phyloP scores from a whole-genome alignment of 2,113 vertebrate genomes.

The Heterocephalus glaber region DNA sequence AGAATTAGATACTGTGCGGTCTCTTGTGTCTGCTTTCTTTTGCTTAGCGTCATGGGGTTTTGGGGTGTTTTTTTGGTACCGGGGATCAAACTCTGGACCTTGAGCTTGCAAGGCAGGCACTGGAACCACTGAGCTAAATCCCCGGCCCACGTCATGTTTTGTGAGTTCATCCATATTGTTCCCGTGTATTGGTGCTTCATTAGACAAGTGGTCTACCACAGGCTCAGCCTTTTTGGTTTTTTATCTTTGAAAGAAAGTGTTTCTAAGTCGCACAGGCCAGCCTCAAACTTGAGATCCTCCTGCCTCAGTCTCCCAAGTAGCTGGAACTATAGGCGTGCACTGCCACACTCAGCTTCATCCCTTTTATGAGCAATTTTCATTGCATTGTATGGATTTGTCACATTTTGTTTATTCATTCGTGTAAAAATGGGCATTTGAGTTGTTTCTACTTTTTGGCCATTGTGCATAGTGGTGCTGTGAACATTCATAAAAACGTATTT shows the following conservation, averaged over 20 bases:
- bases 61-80: too few relatives aligned
- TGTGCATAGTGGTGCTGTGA: neutral
- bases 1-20: neutral
- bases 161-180: neutral
- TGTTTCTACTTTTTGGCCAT: neutral
- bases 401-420: neutral
- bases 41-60: neutral
- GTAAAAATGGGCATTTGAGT: neutral
- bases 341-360: neutral
- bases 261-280: neutral
- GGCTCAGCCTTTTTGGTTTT: neutral
- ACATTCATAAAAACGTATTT: neutral
- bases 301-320: neutral
- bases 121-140: too few relatives aligned
- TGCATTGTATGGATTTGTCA: neutral
- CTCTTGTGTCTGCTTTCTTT: neutral
- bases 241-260: neutral
- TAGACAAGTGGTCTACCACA: neutral
- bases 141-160: too few relatives aligned
- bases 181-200: neutral
- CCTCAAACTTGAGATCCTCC: neutral
- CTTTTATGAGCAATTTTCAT: neutral
- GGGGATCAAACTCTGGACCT: too few relatives aligned
- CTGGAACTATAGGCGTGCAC: neutral
- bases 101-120: too few relatives aligned